phyloP scores from a whole-genome alignment of 2,797 vertebrate genomes.

The Anguilla anguilla region DNA sequence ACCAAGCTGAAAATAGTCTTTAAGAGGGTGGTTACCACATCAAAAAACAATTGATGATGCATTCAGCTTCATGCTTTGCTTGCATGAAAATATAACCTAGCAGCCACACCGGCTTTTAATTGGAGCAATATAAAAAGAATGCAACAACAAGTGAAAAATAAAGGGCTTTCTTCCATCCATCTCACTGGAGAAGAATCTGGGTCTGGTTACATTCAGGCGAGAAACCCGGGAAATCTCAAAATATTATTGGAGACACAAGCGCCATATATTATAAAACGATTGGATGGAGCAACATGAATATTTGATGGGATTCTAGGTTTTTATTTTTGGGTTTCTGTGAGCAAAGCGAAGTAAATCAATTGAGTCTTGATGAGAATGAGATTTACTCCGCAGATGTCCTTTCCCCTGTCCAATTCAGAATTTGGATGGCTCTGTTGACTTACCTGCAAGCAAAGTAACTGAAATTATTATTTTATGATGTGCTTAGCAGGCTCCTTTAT shows the following conservation, averaged over 20 bases:
- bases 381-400: neutral
- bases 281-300: conserved; percentile 36
- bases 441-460: neutral
- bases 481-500: neutral
- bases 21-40: conserved; percentile 41
- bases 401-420: neutral
- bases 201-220: conserved; percentile 23
- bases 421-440: neutral
- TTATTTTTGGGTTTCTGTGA: neutral
- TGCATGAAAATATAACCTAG: neutral
- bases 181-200: neutral
- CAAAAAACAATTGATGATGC: conserved; percentile 34
- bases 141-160: neutral
- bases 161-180: conserved; percentile 5
- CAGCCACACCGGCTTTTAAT: conserved; percentile 31
- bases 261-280: conserved; percentile 29
- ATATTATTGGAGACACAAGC: conserved; percentile 23
- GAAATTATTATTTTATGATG: neutral
- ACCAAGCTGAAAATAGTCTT: conserved; percentile 30
- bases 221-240: conserved; percentile 22
- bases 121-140: neutral
- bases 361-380: neutral
- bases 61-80: conserved; percentile 29
- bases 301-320: conserved; percentile 8
- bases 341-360: neutral